phyloP scores from a whole-genome alignment of 2,113 vertebrate species.

The Prolemur simus region DNA sequence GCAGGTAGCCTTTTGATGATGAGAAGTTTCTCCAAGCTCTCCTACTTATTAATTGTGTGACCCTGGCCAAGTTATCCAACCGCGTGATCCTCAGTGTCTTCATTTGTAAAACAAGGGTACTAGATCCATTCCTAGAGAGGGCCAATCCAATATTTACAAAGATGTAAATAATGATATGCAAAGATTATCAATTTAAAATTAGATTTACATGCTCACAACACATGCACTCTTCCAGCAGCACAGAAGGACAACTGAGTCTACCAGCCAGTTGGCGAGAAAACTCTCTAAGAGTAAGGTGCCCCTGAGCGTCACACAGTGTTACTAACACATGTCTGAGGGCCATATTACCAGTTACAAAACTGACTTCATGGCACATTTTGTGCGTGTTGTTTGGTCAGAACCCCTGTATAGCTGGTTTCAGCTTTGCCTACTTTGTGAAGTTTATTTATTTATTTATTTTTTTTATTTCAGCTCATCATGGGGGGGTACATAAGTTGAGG shows the following conservation, averaged over 20 bases:
- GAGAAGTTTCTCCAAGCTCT: neutral
- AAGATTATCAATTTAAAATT: neutral
- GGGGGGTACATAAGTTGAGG: no score
- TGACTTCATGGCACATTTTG: neutral
- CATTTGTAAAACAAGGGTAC: neutral
- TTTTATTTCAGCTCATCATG: no score
- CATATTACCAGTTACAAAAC: fast-evolving
- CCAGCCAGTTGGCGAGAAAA: neutral
- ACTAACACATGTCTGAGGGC: neutral
- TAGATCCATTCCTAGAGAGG: neutral
- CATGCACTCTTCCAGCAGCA: neutral
- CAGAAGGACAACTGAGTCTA: neutral
- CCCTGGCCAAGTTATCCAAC: neutral
- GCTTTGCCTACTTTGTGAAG: neutral
- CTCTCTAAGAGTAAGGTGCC: neutral
- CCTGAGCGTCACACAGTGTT: neutral
- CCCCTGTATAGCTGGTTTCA: neutral
- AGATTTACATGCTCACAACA: neutral
- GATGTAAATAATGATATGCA: neutral
- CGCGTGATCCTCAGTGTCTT: neutral
- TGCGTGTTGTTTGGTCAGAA: neutral
- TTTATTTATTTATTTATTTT: no score
- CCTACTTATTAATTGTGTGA: neutral
- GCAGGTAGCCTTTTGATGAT: neutral
- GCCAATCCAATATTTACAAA: neutral